Conservation (phyloP, 2,113 vertebrate genomes). For the Eurystomus gularis region DNA sequence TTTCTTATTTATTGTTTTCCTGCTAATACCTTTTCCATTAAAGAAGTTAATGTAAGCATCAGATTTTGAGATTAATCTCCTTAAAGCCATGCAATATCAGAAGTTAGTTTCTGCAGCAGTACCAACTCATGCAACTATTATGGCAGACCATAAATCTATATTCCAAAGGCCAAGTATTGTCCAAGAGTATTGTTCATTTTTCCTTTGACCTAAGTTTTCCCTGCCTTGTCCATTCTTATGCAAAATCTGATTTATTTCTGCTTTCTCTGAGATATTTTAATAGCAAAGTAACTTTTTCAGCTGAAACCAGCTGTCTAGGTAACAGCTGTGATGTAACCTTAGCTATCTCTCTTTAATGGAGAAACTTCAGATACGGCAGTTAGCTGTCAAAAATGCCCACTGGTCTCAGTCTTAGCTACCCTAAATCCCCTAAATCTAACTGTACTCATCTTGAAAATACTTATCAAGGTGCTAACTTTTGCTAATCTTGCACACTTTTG, state of each 20-base stretch:
- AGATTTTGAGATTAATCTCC: not conserved
- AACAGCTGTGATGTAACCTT: not conserved
- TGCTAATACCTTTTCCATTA: not conserved
- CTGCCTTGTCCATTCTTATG: rapidly evolving
- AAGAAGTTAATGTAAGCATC: not conserved
- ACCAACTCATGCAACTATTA: not conserved
- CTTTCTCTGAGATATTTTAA: not conserved
- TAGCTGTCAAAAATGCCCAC: not conserved
- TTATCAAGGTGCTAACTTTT: not conserved
- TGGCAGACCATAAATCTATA: not conserved
- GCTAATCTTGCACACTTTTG: not conserved
- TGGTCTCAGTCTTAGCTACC: not conserved
- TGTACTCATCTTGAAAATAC: not conserved
- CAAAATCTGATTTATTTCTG: not conserved
- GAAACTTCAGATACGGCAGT: not conserved
- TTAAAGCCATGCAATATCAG: not conserved
- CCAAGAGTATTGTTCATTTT: not conserved
- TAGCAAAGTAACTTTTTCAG: not conserved
- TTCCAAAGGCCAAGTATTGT: not conserved
- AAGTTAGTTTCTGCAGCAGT: not conserved
- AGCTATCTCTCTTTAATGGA: not conserved
- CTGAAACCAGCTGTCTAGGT: not conserved
- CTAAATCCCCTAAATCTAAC: not conserved
- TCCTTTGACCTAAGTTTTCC: not conserved
- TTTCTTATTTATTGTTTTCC: not conserved